A percentile compares a stretch with the other conserved stretches of the same genome.
These are phyloP conservation scores for Phaedon cochleariae DNA, from an alignment of 2,888 invertebrate species.

Conservation along the genomic window DNA sequence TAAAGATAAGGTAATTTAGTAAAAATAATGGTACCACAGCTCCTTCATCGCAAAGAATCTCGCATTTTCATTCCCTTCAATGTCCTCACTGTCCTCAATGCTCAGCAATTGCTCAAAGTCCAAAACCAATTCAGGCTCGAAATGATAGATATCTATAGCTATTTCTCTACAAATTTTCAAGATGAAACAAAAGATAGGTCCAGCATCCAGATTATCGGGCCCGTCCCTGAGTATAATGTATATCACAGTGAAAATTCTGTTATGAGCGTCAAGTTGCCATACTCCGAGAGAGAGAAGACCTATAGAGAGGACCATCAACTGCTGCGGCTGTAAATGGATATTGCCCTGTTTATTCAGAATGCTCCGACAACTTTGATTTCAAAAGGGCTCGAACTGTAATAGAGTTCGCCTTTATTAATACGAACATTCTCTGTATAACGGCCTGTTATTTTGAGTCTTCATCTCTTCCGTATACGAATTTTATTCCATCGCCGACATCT, in stretches of 20 bases:
- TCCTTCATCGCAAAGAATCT: too few relatives aligned
- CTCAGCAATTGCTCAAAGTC: too few relatives aligned
- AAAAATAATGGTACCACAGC: too few relatives aligned
- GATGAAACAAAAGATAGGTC: too few relatives aligned
- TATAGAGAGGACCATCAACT: slow-evolving; percentile 18
- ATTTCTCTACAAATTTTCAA: too few relatives aligned
- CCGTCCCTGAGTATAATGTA: neutral
- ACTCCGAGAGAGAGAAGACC: slow-evolving; percentile 22
- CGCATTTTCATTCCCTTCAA: too few relatives aligned
- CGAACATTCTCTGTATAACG: neutral
- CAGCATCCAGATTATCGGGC: neutral
- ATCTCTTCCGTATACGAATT: neutral
- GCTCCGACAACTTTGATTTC: slow-evolving; percentile 31
- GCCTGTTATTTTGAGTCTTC: neutral
- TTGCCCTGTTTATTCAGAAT: slow-evolving; percentile 31
- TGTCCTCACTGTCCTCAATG: too few relatives aligned
- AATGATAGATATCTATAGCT: too few relatives aligned
- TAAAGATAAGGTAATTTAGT: too few relatives aligned
- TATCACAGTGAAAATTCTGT: neutral
- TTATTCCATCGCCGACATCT: too few relatives aligned
- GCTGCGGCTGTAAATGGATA: slow-evolving; percentile 31
- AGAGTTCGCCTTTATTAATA: slow-evolving; percentile 13
- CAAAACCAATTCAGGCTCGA: too few relatives aligned
- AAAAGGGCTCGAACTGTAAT: slow-evolving; percentile 11
- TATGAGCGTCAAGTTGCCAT: slow-evolving; percentile 18